phyloP scores from a whole-genome alignment of 2,113 vertebrate species.

The Grallaria varia region DNA sequence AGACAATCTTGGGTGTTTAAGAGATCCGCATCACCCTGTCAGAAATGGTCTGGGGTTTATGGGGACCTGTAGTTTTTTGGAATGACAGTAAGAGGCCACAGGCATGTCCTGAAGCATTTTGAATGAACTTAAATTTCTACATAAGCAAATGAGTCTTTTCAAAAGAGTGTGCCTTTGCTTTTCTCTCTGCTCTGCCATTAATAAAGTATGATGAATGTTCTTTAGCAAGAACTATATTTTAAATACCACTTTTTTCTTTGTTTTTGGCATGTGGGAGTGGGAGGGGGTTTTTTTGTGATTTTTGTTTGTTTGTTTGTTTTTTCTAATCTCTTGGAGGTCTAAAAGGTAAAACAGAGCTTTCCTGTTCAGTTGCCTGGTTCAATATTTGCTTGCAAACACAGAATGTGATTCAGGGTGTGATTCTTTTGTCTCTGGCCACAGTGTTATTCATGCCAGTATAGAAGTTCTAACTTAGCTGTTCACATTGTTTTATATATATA shows the following conservation, averaged over 20 bases:
- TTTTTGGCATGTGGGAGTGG: too few relatives aligned
- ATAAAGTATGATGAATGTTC: neutral
- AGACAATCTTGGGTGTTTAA: neutral
- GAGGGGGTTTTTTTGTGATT: too few relatives aligned
- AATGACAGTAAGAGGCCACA: neutral
- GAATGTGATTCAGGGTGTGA: neutral
- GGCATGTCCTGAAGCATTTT: neutral
- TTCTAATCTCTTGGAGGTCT: neutral
- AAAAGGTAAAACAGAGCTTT: neutral
- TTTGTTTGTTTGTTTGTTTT: neutral
- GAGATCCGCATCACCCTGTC: neutral
- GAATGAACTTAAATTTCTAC: neutral
- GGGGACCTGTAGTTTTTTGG: neutral
- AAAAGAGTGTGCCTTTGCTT: neutral
- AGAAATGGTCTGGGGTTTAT: neutral
- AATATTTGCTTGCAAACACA: neutral
- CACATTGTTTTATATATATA: neutral
- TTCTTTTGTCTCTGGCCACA: neutral
- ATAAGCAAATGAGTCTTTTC: neutral
- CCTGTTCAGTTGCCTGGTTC: neutral
- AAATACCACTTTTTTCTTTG: neutral
- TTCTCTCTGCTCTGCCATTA: neutral
- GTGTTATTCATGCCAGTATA: neutral
- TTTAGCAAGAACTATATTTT: neutral
- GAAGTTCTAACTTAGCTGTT: neutral